Evolutionary conservation across 2,888 invertebrate species (phyloP).

Genomic region (Macropis europaea): DNA sequence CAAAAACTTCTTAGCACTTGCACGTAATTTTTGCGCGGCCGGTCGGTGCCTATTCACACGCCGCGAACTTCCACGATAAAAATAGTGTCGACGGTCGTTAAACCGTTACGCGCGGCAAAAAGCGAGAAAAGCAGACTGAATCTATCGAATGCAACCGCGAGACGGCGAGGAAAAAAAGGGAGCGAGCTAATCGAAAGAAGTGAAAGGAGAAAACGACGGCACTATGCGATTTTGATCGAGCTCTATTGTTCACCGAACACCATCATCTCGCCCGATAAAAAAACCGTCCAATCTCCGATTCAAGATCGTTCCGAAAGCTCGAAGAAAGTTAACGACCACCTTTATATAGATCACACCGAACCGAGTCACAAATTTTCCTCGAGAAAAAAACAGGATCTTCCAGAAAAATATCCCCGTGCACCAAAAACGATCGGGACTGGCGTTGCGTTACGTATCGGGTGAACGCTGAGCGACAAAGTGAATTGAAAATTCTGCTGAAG

Average conservation of each 20-base stretch:
- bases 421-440: no score
- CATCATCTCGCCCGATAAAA: not conserved
- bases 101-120: constrained; percentile 1
- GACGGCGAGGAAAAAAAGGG: not conserved
- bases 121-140: not conserved
- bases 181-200: not conserved
- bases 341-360: no score
- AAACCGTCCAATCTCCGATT: not conserved
- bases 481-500: no score
- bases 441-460: no score
- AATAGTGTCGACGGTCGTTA: constrained; percentile 7
- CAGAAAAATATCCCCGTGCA: no score
- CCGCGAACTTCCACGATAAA: not conserved
- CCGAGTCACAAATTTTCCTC: no score
- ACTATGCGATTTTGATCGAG: not conserved
- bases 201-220: constrained; percentile 2
- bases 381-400: no score
- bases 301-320: no score
- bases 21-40: not conserved
- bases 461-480: no score
- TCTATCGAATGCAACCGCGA: not conserved
- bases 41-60: not conserved
- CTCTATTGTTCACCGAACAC: not conserved
- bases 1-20: not conserved
- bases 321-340: no score